Base-by-base conservation (phyloP, 2,888 invertebrate species). In the Scrobipalpa atriplicella region DNA sequence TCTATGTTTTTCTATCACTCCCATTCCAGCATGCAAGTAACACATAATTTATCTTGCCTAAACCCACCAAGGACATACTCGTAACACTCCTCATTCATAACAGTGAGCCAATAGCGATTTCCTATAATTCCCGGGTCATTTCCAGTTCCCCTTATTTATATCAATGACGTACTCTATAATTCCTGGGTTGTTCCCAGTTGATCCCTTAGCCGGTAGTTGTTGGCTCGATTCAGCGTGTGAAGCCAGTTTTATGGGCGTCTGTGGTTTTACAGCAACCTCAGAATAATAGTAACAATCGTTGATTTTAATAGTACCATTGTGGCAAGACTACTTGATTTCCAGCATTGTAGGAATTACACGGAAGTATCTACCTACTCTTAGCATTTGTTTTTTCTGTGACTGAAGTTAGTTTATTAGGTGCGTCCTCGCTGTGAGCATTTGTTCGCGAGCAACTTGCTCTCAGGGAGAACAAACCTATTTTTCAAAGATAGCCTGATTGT, bases 141-240 rank as follows among this genome's bases (percentile, higher is more conserved):
- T 5, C 29, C 29, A 29, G 11, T 39, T 39, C 39, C 39, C 3
- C 11, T 10, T 39, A 39, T 39, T 47, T 16, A 47, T 10, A 16
- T 47, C n/a, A 16, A 47, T 43, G 13, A 13, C 43, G 43, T 13
- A 13, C 13, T n/a, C 10, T n/a, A 47, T 47, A 47, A 10, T 47
- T 47, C 16, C 47, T 16, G 47, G 47, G 47, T 47, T n/a, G 47
- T 47, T 47, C 16, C 47, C 47, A 43, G 47, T 8, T 47, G 47
- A 47, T 47, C 47, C 47, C 47, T 11, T 16, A 10, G 43, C 10
- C 43, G 13, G 43, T 2, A 43, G 43, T 43, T n/a, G 2, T 43
- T n/a, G 3, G 6, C 13, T 43, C n/a, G 43, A 43, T 43, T n/a
- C n/a, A 47, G 16, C 9, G 16, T 47, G 16, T 16, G 47, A 47